Base-by-base conservation (phyloP, 2,113 vertebrate species). In the Hucho hucho region DNA sequence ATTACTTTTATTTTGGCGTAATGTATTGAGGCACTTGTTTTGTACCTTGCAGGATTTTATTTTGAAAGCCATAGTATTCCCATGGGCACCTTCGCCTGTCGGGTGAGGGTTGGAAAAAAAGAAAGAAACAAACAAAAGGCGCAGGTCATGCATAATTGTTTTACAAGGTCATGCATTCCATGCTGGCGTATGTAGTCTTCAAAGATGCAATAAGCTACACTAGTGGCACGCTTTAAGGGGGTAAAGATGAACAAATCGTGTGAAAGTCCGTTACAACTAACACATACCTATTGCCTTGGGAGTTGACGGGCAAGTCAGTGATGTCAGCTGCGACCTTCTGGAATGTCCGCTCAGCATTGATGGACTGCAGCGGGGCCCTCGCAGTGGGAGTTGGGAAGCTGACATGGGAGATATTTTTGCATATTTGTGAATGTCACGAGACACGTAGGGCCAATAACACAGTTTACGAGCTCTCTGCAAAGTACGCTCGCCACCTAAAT, bases 401-500 rank as follows among this genome's bases (percentile, higher is more conserved):
- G 56, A 68, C 75, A 75, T 9, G 65, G 67, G 20, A 80, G 26
- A 22, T 79, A 83, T 5, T 78, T 78, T 64, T 9, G 22, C n/a
- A 75, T 78, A 80, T 28, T 69, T 80, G 72, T 73, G 43, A 24
- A 83, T 83, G 20, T 75, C 72, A 29, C 20, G 25, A 2, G 75
- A 46, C 75, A 83, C 80, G 18, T 72, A 83, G 16, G 68, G 78
- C 81, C 75, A 83, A 59, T 75, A 75, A 59, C 78, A 78, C 2
- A 80, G 29, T 67, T 58, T 24, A 4, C 78, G 25, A 6, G 68
- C 73, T 66, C 66, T 75, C 5, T 20, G 46, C 59, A 79, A 26
- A 22, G 69, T 79, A 13, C 67, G 4, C 68, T 66, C 67, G 16
- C 58, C 59, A 61, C 64, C n/a, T 16, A 75, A 66, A 70, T 65